These are phyloP conservation scores for Sceloporus undulatus DNA, from an alignment of 2,113 vertebrate species.

Conservation along the genomic window DNA sequence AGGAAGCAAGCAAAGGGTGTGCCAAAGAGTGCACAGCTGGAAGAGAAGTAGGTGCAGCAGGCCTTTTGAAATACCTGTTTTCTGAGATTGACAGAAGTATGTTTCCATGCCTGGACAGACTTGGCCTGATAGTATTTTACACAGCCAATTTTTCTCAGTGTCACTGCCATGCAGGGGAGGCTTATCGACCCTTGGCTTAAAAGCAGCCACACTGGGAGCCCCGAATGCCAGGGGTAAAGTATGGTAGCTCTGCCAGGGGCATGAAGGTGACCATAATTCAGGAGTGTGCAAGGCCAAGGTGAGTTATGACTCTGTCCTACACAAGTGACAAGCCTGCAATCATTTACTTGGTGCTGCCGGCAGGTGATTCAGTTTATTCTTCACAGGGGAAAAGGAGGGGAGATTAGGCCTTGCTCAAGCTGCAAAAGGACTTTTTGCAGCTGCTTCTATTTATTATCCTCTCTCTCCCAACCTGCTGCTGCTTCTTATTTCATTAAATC, in stretches of 20 bases:
- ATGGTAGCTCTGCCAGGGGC: slow-evolving; percentile 22
- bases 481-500: slow-evolving; percentile 50
- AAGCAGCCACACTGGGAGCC: neutral
- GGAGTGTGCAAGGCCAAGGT: slow-evolving; percentile 15
- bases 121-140: neutral
- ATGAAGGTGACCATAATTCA: slow-evolving; percentile 46
- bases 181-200: slow-evolving; percentile 34
- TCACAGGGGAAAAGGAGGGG: slow-evolving; percentile 45
- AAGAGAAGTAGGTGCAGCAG: neutral
- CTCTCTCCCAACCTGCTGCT: neutral
- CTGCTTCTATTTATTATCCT: slow-evolving; percentile 32
- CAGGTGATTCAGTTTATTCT: slow-evolving; percentile 38
- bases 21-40: neutral
- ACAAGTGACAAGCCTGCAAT: slow-evolving; percentile 3
- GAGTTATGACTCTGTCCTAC: slow-evolving; percentile 55
- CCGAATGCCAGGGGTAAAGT: neutral
- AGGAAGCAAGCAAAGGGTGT: neutral
- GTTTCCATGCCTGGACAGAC: neutral
- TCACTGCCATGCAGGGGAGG: neutral
- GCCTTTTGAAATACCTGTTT: slow-evolving; percentile 28
- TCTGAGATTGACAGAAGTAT: neutral
- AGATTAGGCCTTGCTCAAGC: slow-evolving; percentile 28
- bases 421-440: neutral
- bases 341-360: slow-evolving; percentile 44
- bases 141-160: slow-evolving; percentile 6